Conservation (phyloP, 2,113 vertebrate genomes). For the Axis porcinus region DNA sequence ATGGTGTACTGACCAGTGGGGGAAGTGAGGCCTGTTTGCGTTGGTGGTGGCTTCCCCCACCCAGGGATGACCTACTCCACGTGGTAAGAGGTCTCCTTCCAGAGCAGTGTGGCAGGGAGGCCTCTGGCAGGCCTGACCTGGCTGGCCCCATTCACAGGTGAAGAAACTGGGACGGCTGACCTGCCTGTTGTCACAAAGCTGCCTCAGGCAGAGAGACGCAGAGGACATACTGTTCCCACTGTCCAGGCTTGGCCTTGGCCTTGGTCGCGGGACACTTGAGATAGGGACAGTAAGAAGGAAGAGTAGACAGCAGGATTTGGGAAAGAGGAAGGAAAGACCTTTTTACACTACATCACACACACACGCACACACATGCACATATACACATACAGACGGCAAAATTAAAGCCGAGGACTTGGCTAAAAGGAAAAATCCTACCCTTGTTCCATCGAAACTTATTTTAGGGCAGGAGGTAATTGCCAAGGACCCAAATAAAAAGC, state of each 20-base stretch:
- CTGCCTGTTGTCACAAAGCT: constrained; percentile 29
- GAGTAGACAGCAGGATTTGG: background rate
- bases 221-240: constrained; percentile 21
- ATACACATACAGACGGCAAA: background rate
- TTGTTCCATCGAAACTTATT: constrained; percentile 78
- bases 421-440: constrained; percentile 55
- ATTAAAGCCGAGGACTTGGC: constrained; percentile 56
- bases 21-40: background rate
- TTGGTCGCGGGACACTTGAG: constrained; percentile 19
- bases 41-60: background rate
- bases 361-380: rapidly evolving
- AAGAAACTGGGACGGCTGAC: constrained; percentile 51
- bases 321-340: background rate
- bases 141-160: constrained; percentile 35
- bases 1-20: too few relatives aligned
- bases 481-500: constrained; percentile 83
- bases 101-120: background rate
- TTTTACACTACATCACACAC: background rate
- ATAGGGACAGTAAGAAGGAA: background rate
- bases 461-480: constrained; percentile 82
- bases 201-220: constrained; percentile 25
- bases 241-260: background rate
- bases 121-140: background rate
- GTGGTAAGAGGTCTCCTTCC: background rate
- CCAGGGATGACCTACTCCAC: too few relatives aligned